Evolutionary conservation across 37 sponge, comb jelly and placozoan genomes (phyloP).

Genomic region (Axinella damicornis): DNA sequence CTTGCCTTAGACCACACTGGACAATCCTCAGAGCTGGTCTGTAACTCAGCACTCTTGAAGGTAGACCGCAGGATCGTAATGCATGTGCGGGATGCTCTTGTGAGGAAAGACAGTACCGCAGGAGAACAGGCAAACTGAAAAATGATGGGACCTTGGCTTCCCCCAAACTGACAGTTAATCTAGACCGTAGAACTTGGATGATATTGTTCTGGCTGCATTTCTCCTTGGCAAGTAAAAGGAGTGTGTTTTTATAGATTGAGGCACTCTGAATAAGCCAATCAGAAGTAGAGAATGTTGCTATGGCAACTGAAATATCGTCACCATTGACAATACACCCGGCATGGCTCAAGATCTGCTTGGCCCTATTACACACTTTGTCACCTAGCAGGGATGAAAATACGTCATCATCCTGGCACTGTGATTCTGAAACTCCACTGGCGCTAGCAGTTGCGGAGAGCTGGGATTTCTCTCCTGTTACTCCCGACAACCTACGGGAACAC

Average conservation of each 20-base stretch:
- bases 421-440: not conserved
- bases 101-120: too few species aligned
- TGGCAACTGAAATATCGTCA: not conserved
- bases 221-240: not conserved
- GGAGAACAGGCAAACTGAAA: not conserved
- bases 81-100: too few species aligned
- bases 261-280: constrained; percentile 6
- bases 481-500: not conserved
- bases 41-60: not conserved
- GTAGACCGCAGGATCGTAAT: too few species aligned
- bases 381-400: not conserved
- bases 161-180: too few species aligned
- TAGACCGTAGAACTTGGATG: not conserved
- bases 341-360: too few species aligned
- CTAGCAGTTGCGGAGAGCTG: not conserved
- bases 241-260: not conserved
- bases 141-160: too few species aligned
- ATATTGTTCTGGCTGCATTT: not conserved
- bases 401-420: not conserved
- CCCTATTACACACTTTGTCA: too few species aligned
- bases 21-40: constrained; percentile 8
- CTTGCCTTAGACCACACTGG: not conserved
- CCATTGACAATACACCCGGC: not conserved
- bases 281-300: not conserved
- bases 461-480: not conserved